These are phyloP conservation scores for Conger conger DNA, from an alignment of 2,113 vertebrate species.

Conservation along the genomic window DNA sequence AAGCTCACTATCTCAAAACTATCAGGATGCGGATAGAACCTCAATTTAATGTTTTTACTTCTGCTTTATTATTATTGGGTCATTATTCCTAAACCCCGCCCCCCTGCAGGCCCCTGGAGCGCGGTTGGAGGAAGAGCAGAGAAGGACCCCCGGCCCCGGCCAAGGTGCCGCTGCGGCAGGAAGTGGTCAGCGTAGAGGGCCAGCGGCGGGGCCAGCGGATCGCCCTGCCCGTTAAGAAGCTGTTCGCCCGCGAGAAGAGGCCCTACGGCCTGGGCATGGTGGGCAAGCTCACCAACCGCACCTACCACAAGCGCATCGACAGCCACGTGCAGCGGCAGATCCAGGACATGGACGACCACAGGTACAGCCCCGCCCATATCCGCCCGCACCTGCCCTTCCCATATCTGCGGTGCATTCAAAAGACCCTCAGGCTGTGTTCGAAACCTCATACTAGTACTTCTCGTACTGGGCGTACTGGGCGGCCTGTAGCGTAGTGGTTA, in stretches of 20 bases:
- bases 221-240: constrained; percentile 87
- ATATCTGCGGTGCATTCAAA: too few relatives aligned
- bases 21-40: too few relatives aligned
- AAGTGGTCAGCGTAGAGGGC: constrained; percentile 87
- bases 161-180: constrained; percentile 91
- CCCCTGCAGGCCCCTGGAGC: constrained; percentile 82
- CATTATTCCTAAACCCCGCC: neutral
- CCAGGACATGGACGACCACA: constrained; percentile 97
- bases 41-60: too few relatives aligned
- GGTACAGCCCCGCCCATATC: constrained; percentile 61
- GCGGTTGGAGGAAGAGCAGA: constrained; percentile 94
- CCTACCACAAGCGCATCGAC: constrained; percentile 96
- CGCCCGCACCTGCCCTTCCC: neutral
- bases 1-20: too few relatives aligned
- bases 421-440: too few relatives aligned
- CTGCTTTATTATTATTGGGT: too few relatives aligned
- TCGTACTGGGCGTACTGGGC: too few relatives aligned
- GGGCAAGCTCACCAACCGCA: constrained; percentile 94
- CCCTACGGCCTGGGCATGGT: constrained; percentile 96
- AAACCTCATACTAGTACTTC: too few relatives aligned
- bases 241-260: constrained; percentile 93
- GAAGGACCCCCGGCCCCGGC: constrained; percentile 80
- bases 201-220: constrained; percentile 92
- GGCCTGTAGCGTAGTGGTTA: too few relatives aligned
- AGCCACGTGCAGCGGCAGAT: constrained; percentile 96